Base-by-base conservation (phyloP, 1,140 invertebrate genomes). In the Drosophila lowei region DNA sequence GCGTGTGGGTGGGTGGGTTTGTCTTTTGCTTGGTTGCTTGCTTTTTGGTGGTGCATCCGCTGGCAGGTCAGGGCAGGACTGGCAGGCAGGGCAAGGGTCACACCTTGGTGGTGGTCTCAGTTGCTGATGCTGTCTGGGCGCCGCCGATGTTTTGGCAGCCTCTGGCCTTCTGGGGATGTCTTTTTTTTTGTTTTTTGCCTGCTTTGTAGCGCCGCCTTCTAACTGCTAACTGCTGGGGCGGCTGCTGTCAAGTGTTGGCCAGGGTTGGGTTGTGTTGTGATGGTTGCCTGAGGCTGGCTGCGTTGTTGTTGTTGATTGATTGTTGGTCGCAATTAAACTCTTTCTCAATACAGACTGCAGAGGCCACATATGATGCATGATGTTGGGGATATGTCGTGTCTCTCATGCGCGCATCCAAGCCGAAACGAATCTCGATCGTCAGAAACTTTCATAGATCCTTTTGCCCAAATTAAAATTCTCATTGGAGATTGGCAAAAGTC, bases 311-410 rank as follows among this genome's bases (percentile, higher is more conserved):
- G 34, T 13, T 9, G 34, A 38, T 11, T 38, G 34, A 38, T 38
- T 38, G 30, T 70, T 48, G 49, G 28, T 55, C 30, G 18, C 23
- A 25, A 25, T 52, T 53, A 53, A 61, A 61, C 72, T 88, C 83
- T 70, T 88, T 86, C 83, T 86, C 83, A 80, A 86, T 65, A 70
- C 59, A 66, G 72, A 90, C 72, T 83, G 77, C 89, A 90, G 89
- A 90, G 89, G 89, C 89, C 89, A 90, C 88, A 79, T 90, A 83
- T 90, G 88, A 81, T 84, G 89, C 83, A 85, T 90, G 88, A 90
- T 90, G 89, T 89, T 90, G 89, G 89, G 89, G 89, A 90, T 86
- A 81, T 58, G 54, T 73, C 58, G 61, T 74, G 60, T 80, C 78
- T 78, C 57, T 66, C 71, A 53, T 75, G 60, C 56, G 57, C 64